A percentile compares a stretch with the other conserved stretches of the same genome.
These are phyloP conservation scores for Drosophila multiciliata DNA, from an alignment of 2,888 invertebrate species.

Conservation along the genomic window DNA sequence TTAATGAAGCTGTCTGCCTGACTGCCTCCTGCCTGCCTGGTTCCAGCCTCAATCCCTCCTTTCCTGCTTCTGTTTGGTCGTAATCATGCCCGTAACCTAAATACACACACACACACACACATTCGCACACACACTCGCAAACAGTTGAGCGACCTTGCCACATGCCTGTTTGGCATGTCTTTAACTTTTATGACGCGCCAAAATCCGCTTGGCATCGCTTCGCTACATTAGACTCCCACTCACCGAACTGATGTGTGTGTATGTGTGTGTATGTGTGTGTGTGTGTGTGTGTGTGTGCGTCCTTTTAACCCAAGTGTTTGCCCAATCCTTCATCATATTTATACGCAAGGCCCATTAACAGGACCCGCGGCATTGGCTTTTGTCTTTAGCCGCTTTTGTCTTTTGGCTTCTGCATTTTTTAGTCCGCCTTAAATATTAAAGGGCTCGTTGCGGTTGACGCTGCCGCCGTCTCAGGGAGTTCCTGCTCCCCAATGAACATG, in stretches of 20 bases:
- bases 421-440: constrained; percentile 76
- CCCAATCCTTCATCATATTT: constrained; percentile 52
- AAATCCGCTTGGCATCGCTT: constrained; percentile 71
- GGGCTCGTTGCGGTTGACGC: constrained; percentile 61
- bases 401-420: constrained; percentile 74
- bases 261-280: neutral
- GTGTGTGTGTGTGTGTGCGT: neutral
- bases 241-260: neutral
- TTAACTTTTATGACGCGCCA: constrained; percentile 74
- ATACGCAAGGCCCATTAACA: constrained; percentile 42
- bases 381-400: constrained; percentile 41
- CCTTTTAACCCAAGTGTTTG: constrained; percentile 21
- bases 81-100: constrained; percentile 55
- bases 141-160: constrained; percentile 62
- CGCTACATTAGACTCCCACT: constrained; percentile 40
- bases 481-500: constrained; percentile 22
- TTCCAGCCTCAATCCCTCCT: neutral
- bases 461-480: constrained; percentile 21
- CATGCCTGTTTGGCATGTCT: constrained; percentile 64
- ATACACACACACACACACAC: constrained; percentile 45
- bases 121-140: constrained; percentile 21
- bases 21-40: constrained; percentile 49
- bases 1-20: constrained; percentile 76
- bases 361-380: constrained; percentile 40
- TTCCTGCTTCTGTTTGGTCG: constrained; percentile 33